These are phyloP conservation scores for Euwallacea fornicatus DNA, from an alignment of 1,140 invertebrate genomes.

Conservation along the genomic window DNA sequence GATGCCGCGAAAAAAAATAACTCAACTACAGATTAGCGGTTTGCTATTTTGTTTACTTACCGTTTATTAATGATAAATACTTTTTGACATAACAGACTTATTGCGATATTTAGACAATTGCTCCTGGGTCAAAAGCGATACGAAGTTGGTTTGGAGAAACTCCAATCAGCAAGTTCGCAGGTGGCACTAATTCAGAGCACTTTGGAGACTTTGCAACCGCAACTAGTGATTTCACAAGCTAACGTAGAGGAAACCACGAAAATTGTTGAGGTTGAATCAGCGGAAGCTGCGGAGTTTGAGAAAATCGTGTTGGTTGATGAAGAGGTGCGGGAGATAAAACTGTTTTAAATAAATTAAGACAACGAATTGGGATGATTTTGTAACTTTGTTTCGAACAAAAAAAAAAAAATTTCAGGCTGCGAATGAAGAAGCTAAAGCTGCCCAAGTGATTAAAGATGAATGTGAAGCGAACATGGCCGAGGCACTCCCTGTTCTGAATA, in stretches of 20 bases:
- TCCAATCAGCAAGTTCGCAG: conserved; percentile 80
- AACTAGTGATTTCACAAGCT: conserved; percentile 80
- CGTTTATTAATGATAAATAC: neutral
- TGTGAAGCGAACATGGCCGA: conserved; percentile 93
- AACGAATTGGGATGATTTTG: conserved; percentile 3
- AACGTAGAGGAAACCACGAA: conserved; percentile 80
- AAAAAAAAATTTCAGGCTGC: conserved; percentile 53
- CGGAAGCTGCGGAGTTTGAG: conserved; percentile 78
- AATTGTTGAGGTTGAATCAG: conserved; percentile 80
- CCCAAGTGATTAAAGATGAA: conserved; percentile 90
- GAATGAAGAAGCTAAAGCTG: conserved; percentile 68
- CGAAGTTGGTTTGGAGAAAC: conserved; percentile 82
- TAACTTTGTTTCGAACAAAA: neutral
- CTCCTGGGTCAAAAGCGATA: conserved; percentile 72
- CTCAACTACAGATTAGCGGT: neutral
- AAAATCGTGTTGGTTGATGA: conserved; percentile 60
- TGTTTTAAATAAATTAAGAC: neutral
- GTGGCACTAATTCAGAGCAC: conserved; percentile 85
- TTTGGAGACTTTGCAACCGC: conserved; percentile 82
- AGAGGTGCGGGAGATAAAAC: conserved; percentile 12
- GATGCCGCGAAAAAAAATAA: neutral
- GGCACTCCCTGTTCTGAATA: conserved; percentile 89
- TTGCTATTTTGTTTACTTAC: neutral
- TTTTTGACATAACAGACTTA: neutral
- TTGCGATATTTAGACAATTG: conserved; percentile 59